These are phyloP conservation scores for Pinna nobilis DNA, from an alignment of 1,140 invertebrate species.

Conservation along the genomic window DNA sequence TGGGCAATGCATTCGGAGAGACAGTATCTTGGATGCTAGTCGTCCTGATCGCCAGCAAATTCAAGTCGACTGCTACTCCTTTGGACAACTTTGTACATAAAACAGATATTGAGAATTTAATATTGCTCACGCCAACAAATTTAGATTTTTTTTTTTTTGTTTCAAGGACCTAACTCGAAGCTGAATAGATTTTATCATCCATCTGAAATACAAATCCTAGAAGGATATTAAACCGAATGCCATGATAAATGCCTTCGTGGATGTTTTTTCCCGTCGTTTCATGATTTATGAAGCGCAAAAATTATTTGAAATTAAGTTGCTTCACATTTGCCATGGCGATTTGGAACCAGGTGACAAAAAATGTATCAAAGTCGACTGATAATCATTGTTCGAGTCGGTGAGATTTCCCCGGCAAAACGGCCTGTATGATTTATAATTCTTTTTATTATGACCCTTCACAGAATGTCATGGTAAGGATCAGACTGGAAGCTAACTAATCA, in stretches of 20 bases:
- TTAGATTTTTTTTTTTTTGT: background rate
- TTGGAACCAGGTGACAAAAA: constrained; percentile 16
- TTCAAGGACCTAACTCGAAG: background rate
- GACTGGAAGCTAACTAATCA: background rate
- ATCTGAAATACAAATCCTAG: background rate
- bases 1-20: no score
- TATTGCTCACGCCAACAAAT: background rate
- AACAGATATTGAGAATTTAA: background rate
- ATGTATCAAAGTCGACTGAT: constrained; percentile 3
- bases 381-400: background rate
- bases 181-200: constrained; percentile 13
- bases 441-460: background rate
- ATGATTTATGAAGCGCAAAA: constrained; percentile 30
- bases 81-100: no score
- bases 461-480: background rate
- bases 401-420: background rate
- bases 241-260: constrained; percentile 6
- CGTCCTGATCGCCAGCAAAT: no score
- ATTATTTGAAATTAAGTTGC: constrained; percentile 22
- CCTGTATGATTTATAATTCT: constrained; percentile 6
- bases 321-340: constrained; percentile 32
- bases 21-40: no score
- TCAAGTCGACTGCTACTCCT: no score
- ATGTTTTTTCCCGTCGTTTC: background rate
- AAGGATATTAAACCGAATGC: background rate